These are phyloP conservation scores for Lithobius niger DNA, from an alignment of 1,140 invertebrate genomes.

Conservation along the genomic window DNA sequence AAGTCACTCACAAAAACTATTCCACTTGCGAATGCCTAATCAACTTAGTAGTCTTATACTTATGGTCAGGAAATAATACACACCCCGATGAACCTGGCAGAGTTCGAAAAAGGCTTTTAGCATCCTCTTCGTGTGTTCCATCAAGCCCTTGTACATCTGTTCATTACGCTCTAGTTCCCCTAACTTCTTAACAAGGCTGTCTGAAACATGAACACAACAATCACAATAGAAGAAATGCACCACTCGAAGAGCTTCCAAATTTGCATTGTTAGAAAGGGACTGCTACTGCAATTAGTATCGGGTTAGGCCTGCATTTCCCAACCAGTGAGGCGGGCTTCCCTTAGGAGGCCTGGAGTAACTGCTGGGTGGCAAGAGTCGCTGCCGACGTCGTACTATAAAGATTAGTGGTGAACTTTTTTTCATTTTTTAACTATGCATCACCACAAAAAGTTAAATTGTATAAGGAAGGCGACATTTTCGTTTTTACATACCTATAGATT, in stretches of 20 bases:
- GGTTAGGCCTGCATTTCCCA: neutral
- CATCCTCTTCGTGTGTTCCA: constrained; percentile 75
- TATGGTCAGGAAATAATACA: neutral
- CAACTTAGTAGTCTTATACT: too few relatives aligned
- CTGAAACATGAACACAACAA: constrained; percentile 30
- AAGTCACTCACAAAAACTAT: too few relatives aligned
- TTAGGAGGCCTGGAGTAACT: too few relatives aligned
- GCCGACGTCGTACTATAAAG: too few relatives aligned
- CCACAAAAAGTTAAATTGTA: too few relatives aligned
- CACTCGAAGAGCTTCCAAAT: neutral
- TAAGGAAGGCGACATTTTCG: too few relatives aligned
- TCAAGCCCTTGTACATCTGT: constrained; percentile 72
- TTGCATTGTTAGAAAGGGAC: neutral
- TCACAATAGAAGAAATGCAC: neutral
- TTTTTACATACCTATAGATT: too few relatives aligned
- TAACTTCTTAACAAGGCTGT: constrained; percentile 87
- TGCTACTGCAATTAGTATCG: neutral
- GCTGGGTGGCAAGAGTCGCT: too few relatives aligned
- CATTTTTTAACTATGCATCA: too few relatives aligned
- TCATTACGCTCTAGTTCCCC: constrained; percentile 85
- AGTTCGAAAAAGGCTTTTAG: constrained; percentile 57
- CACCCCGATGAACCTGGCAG: constrained; percentile 56
- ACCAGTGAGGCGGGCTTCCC: too few relatives aligned
- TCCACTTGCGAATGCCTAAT: too few relatives aligned
- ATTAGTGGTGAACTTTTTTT: too few relatives aligned